These are phyloP conservation scores for Epirrhoe alternata DNA, from an alignment of 2,888 invertebrate species.

Conservation along the genomic window DNA sequence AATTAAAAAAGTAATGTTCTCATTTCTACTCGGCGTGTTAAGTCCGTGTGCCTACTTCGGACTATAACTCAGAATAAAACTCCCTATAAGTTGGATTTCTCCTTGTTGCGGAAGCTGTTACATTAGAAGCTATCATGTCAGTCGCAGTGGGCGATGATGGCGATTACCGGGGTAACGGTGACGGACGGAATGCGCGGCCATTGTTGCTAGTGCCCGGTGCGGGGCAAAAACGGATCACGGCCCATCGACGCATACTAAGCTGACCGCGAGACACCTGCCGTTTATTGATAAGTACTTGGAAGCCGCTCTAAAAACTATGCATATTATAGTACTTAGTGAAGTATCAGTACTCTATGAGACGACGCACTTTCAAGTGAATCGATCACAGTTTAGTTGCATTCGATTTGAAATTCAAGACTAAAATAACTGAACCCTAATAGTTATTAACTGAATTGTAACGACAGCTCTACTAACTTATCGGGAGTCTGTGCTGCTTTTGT, in stretches of 20 bases:
- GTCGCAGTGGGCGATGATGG: constrained; percentile 57
- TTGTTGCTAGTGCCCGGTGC: constrained; percentile 59
- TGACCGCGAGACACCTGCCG: constrained; percentile 61
- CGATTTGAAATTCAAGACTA: no score
- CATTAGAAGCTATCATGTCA: constrained; percentile 43
- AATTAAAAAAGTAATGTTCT: neutral
- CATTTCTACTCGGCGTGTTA: no score
- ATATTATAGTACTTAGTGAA: neutral
- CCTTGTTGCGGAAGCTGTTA: constrained; percentile 26
- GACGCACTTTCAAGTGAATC: neutral
- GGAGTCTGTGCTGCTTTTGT: no score
- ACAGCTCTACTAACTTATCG: no score
- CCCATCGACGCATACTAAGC: constrained; percentile 67
- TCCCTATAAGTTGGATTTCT: neutral
- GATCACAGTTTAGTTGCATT: no score
- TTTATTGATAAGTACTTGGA: constrained; percentile 39
- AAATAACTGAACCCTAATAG: no score
- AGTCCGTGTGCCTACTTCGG: no score
- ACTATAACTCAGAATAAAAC: no score
- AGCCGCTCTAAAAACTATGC: neutral
- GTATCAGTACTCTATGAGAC: neutral
- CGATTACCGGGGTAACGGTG: constrained; percentile 78
- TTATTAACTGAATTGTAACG: no score
- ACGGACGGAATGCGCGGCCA: constrained; percentile 76
- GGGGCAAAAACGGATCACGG: constrained; percentile 71